Base-by-base conservation (phyloP, 2,888 invertebrate genomes). In the Holacanthella duospinosa region DNA sequence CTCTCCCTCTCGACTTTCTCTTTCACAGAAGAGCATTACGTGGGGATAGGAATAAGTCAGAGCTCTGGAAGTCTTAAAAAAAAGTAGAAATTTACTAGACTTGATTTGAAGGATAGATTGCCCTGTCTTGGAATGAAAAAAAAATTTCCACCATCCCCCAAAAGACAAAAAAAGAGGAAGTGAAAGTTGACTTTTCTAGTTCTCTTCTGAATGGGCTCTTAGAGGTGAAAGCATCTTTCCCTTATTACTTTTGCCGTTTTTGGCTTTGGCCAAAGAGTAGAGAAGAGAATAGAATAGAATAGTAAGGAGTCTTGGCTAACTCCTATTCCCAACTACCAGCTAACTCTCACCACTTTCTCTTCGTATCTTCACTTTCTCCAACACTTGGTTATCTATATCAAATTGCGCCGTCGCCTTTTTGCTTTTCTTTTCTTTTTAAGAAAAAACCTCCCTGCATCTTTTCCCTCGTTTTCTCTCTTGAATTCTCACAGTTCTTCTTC, bases 201-300 rank as follows among this genome's bases (percentile, higher is more conserved):
- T 6, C 36, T 36, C 36, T 16, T 36, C 36, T 36, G 19, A 21
- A 48, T 48, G 48, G 48, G 48, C 48, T 48, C 19, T 48, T 48
- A 9, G 21, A 48, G 48, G 48, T 48, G 48, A 48, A 48, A 48
- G 48, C 21, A 48, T 48, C 48, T 48, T 48, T 48, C 48, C 48
- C 48, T 48, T 48, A 48, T 48, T 48, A 48, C 48, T 48, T 9
- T 9, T 4, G 48, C 48, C 48, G 48, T 21, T 48, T 48, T 48
- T 48, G 19, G 48, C 21, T 48, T 48, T 4, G 48, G 48, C n/a
- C n/a, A n/a, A n/a, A n/a, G 36, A 36, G 6, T 9, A 36, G 36
- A 16, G 36, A 36, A 36, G 16, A 9, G 36, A 16, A 9, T 36
- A 36, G 16, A 36, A 36, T 6, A 36, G 9, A 36, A 36, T 36